Percentiles rank a stretch among this genome's conserved stretches.
Evolutionary conservation across 2,113 vertebrate species (phyloP).

Genomic region (Burhinus oedicnemus): DNA sequence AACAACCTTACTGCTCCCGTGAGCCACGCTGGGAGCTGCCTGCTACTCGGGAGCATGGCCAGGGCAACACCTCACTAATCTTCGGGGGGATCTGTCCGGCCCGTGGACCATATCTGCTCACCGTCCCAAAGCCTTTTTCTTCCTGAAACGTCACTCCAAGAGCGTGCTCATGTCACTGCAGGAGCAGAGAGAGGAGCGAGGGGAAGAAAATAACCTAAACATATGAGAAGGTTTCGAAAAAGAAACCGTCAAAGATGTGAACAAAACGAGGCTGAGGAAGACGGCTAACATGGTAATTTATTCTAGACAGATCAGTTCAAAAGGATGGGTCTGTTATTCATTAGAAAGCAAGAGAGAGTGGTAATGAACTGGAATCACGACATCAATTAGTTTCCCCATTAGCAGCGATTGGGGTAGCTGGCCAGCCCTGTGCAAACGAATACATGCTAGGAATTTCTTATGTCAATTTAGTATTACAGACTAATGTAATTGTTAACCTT

Average conservation of each 20-base stretch:
- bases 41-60: background rate
- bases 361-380: slow-evolving; percentile 61
- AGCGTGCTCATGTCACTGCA: background rate
- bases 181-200: background rate
- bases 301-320: background rate
- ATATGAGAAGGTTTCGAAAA: background rate
- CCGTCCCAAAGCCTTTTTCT: background rate
- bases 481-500: slow-evolving; percentile 65
- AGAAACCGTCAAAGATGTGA: background rate
- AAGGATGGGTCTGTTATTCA: slow-evolving; percentile 36
- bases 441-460: slow-evolving; percentile 54
- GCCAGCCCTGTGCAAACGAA: slow-evolving; percentile 12
- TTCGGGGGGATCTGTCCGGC: background rate
- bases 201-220: background rate
- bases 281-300: slow-evolving; percentile 46
- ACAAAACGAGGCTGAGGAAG: slow-evolving; percentile 36
- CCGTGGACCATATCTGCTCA: background rate
- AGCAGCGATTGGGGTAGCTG: slow-evolving; percentile 29
- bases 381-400: slow-evolving; percentile 68
- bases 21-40: background rate
- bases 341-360: slow-evolving; percentile 48
- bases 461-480: slow-evolving; percentile 55
- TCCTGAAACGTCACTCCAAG: background rate
- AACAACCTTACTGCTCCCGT: background rate
- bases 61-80: background rate